Base-by-base conservation (phyloP, 2,888 invertebrate species). In the Platycheirus albimanus region DNA sequence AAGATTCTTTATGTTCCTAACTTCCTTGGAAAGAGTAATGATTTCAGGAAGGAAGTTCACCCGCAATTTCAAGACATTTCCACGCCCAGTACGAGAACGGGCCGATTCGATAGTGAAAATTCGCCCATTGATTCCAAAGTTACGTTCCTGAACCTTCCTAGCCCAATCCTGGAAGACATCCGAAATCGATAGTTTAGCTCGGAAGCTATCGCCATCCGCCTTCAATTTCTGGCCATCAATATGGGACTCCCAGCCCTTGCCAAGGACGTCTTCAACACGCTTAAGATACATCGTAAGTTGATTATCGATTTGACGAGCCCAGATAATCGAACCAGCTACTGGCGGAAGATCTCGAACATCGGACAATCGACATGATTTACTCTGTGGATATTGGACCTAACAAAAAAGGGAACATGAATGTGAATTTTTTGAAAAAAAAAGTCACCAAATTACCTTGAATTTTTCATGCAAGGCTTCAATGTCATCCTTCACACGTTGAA, bases 91-190 rank as follows among this genome's bases (percentile, higher is more conserved):
- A 81, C 96, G 93, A 0, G 95, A 94, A 41, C 91, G 90, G n/a
- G 93, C 94, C 0, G 95, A 95, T 89, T 99, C 98, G 85, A 99
- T 98, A 1, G 96, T 95, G 89, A 98, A 99, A 86, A 99, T 98
- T 61, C 98, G 94, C 0, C 99, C 99, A 11, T 96, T 95, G 11
- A 98, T 98, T 10, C 98, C 97, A 47, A 98, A 93, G 90, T 98
- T 98, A 70, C 98, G 94, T 90, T 98, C 97, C 89, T 98, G 98
- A 2, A 99, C 95, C 91, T 96, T 97, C 41, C 96, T 93, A 41
- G 98, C 96, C 99, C 99, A 99, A 88, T 99, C 99, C 88, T 99
- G 98, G 89, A 99, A 99, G 54, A 99, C 97, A 89, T 98, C 98
- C 88, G 97, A 96, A 0, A 99, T 99, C 89, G 98, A 98, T 41